Conservation (phyloP, 2,888 invertebrate species). For the Meteorus cinctellus region DNA sequence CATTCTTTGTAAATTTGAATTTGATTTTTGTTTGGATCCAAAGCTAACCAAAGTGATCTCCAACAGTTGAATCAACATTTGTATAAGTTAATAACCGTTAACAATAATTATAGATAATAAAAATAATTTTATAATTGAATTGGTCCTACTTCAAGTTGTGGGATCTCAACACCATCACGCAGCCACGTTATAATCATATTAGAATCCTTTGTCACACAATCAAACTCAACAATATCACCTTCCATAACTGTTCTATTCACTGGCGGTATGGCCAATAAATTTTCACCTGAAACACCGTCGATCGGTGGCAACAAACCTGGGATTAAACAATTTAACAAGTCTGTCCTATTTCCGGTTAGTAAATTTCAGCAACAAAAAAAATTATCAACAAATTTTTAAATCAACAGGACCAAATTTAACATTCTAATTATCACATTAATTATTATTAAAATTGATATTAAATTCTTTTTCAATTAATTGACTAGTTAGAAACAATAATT, state of each 20-base stretch:
- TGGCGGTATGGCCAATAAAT: constrained; percentile 89
- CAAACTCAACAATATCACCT: constrained; percentile 86
- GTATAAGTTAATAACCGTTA: background rate
- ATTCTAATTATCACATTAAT: background rate
- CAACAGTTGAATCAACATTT: background rate
- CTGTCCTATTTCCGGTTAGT: constrained; percentile 70
- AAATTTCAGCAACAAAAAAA: constrained; percentile 46
- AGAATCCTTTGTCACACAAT: constrained; percentile 86
- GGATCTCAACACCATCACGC: constrained; percentile 74
- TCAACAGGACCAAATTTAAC: background rate
- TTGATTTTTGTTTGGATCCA: no score
- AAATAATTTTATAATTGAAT: background rate
- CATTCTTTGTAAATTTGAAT: no score
- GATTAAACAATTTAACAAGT: constrained; percentile 72
- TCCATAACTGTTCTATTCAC: constrained; percentile 91
- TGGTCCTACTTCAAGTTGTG: constrained; percentile 68
- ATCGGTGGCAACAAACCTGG: constrained; percentile 70
- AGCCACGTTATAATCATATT: constrained; percentile 77
- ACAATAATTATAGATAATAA: background rate
- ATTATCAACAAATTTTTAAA: background rate
- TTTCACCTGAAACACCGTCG: constrained; percentile 82
- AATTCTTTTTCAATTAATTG: background rate
- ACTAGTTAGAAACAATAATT: no score
- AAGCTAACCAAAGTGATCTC: background rate
- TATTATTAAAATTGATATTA: background rate